Conservation (phyloP, 2,888 invertebrate genomes). For the Mesorhabditis spiculigera region DNA sequence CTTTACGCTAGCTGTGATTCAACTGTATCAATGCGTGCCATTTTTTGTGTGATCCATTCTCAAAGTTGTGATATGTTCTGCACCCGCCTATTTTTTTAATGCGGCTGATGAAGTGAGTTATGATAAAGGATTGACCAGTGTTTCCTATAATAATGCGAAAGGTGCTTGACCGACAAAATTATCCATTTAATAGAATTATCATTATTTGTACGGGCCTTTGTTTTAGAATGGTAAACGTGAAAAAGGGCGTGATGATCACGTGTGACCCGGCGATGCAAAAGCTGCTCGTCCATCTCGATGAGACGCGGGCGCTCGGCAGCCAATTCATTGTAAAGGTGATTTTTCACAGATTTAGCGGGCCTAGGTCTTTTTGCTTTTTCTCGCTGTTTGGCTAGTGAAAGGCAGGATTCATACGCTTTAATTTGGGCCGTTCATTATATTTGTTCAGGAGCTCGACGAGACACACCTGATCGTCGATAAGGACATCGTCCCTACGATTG, state of each 20-base stretch:
- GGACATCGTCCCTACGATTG: slow-evolving; percentile 83
- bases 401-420: neutral
- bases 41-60: too few species aligned
- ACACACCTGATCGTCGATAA: slow-evolving; percentile 90
- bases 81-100: too few species aligned
- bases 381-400: neutral
- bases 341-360: neutral
- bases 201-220: too few species aligned
- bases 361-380: neutral
- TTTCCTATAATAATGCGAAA: too few species aligned
- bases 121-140: too few species aligned
- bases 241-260: slow-evolving; percentile 88
- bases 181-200: too few species aligned
- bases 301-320: slow-evolving; percentile 82
- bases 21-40: too few species aligned
- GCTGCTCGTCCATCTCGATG: slow-evolving; percentile 89
- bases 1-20: too few species aligned
- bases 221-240: slow-evolving; percentile 82
- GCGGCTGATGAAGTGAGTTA: too few species aligned
- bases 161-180: too few species aligned
- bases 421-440: neutral
- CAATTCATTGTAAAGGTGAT: slow-evolving; percentile 79
- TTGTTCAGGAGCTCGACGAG: slow-evolving; percentile 75
- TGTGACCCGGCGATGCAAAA: slow-evolving; percentile 99
- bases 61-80: too few species aligned